Evolutionary conservation across 2,113 vertebrate genomes (phyloP).

Genomic region (Rhegmatorhina hoffmannsi): DNA sequence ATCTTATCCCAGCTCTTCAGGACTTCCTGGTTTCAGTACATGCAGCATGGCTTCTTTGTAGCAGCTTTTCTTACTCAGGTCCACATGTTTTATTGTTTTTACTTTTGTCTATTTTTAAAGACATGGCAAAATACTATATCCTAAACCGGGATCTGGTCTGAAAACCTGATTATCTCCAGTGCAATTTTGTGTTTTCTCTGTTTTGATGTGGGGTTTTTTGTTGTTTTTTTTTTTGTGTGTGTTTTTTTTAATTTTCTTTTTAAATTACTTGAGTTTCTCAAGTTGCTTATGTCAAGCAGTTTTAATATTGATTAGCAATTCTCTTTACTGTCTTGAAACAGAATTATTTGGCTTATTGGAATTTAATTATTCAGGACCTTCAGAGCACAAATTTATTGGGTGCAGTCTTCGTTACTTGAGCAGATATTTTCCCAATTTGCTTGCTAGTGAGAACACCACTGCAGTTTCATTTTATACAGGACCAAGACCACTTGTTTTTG

Average conservation of each 20-base stretch:
- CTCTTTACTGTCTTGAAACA: not conserved
- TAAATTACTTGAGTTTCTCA: not conserved
- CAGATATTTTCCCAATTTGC: not conserved
- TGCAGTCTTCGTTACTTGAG: not conserved
- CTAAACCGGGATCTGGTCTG: not conserved
- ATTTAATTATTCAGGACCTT: not conserved
- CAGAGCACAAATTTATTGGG: not conserved
- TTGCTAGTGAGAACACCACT: not conserved
- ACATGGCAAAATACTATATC: not conserved
- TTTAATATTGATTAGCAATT: not conserved
- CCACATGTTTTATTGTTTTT: not conserved
- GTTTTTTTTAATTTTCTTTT: not conserved
- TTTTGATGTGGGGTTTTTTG: not conserved
- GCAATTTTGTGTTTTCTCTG: not conserved
- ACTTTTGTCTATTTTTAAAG: not conserved
- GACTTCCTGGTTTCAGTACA: not conserved
- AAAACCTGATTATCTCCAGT: not conserved
- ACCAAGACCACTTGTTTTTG: not conserved
- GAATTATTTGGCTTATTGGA: not conserved
- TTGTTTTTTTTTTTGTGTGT: too few relatives aligned
- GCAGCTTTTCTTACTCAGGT: not conserved
- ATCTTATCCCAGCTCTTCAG: not conserved
- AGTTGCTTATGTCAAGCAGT: not conserved
- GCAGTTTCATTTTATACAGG: not conserved
- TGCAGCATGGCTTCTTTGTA: not conserved